A percentile compares a stretch with the other conserved stretches of the same genome.
Conservation (phyloP, 2,113 vertebrate species). For the Scopus umbretta region DNA sequence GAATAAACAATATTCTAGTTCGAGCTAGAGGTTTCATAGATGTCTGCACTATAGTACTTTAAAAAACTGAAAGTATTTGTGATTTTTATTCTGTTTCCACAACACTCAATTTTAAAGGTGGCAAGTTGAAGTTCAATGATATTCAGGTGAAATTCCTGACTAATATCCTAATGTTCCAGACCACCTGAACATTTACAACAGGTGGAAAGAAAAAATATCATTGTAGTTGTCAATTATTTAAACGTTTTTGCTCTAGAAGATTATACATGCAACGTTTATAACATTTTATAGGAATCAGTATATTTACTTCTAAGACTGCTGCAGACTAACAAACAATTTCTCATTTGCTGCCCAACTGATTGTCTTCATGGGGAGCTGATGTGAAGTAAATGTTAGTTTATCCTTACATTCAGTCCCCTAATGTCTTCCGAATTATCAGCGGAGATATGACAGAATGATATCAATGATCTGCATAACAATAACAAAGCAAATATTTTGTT, state of each 20-base stretch:
- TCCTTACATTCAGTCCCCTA: slow-evolving; percentile 6
- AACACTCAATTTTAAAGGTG: not conserved
- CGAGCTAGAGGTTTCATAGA: not conserved
- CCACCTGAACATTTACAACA: not conserved
- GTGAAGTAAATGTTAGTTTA: slow-evolving; percentile 59
- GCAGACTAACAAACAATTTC: slow-evolving; percentile 18
- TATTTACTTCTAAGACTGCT: slow-evolving; percentile 10
- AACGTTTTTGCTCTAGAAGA: not conserved
- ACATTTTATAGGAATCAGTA: not conserved
- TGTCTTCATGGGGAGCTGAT: not conserved
- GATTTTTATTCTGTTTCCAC: not conserved
- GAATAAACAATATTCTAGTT: not conserved
- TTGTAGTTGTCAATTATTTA: not conserved
- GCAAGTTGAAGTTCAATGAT: not conserved
- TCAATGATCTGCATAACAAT: slow-evolving; percentile 25
- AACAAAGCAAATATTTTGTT: slow-evolving; percentile 46
- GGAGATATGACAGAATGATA: slow-evolving; percentile 23
- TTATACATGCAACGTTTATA: not conserved
- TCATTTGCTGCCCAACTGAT: not conserved
- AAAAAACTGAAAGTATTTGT: not conserved
- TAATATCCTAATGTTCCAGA: not conserved
- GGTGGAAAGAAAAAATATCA: not conserved
- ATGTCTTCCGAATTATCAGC: slow-evolving; percentile 18
- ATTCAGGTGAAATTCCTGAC: not conserved
- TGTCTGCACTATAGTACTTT: not conserved